Base-by-base conservation (phyloP, 2,888 invertebrate genomes). In the Schrankia costaestrigalis region DNA sequence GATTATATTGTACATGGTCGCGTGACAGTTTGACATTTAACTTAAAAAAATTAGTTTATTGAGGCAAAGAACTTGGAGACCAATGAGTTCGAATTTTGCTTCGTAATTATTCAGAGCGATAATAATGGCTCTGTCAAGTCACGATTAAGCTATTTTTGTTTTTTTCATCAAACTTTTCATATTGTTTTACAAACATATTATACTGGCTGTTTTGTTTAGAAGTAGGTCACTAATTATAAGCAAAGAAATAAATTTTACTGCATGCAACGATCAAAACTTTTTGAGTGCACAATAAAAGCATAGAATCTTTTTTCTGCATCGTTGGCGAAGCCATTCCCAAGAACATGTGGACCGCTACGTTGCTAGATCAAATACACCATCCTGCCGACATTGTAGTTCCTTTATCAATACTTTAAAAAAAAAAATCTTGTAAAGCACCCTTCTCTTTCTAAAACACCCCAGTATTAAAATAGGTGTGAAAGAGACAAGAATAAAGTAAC, bases 271-370 rank as follows among this genome's bases (percentile, higher is more conserved):
- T 71, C 82, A 82, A 82, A 59, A 73, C 46, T 41, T 26, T 43
- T 63, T 26, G 33, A 21, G 37, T 60, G 40, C 31, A 31, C 22
- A 46, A 61, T 44, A 68, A 63, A 49, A 63, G 56, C 46, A 68
- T 63, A 73, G 64, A 76, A 71, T 64, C 59, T 65, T 84, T 87
- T 86, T 85, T 87, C 82, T 82, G 86, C 86, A 85, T 78, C 72
- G 70, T 74, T 78, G 72, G 75, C 78, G 62, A 79, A 77, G 82
- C 79, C 63, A 80, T 86, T 85, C 84, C 79, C 81, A 77, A 77
- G 83, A 87, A 81, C 85, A 86, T 84, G 79, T 85, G 86, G 79
- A 81, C 78, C 80, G 84, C 85, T 84, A 82, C 80, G 83, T 80
- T 74, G 80, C 78, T 81, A 83, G 86, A 81, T 85, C 83, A 86